Base-by-base conservation (phyloP, 2,888 invertebrate species). In the Acleris literana region DNA sequence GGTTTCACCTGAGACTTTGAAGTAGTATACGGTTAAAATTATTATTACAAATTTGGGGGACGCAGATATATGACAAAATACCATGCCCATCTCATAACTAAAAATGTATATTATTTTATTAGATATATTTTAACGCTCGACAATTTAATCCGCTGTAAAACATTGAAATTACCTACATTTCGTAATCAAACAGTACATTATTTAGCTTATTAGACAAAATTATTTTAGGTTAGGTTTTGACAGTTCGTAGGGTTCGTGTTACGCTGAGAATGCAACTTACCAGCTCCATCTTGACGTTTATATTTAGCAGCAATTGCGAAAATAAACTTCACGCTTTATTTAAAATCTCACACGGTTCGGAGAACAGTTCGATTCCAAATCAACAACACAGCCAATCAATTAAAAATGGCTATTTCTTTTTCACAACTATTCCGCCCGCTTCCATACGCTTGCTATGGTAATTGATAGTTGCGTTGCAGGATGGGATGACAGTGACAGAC, bases 231-330 rank as follows among this genome's bases (percentile, higher is more conserved):
- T 64, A 59, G 11, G 11, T 53, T 43, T 48, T 64, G 64, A 64
- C 64, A 64, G 59, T 48, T 63, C 25, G 48, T 20, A 16, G 3
- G 3, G 22, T 22, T 22, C 22, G 22, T 22, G 22, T 33, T 16
- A 59, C 16, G 43, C 5, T 20, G 11, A 16, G 17, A 48, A 48
- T 18, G 13, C 33, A 5, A 43, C 64, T 60, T 59, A 64, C 64
- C 64, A 64, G 59, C 49, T 54, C 64, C 64, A 64, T 64, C 7
- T 59, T 55, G 39, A 48, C 9, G 59, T 55, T 16, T 43, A 25
- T 54, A 3, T 5, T 39, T 48, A 7, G 39, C n/a, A 44, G 44
- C 44, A 44, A 17, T 7, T 2, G 3, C 44, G 16, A 44, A 44
- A 44, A 4, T 44, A 44, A n/a, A 44, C 16, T 44, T 16, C 16